A percentile compares a stretch with the other conserved stretches of the same genome.
phyloP scores from a whole-genome alignment of 2,797 vertebrate genomes.

The Phoxinus dragarum region DNA sequence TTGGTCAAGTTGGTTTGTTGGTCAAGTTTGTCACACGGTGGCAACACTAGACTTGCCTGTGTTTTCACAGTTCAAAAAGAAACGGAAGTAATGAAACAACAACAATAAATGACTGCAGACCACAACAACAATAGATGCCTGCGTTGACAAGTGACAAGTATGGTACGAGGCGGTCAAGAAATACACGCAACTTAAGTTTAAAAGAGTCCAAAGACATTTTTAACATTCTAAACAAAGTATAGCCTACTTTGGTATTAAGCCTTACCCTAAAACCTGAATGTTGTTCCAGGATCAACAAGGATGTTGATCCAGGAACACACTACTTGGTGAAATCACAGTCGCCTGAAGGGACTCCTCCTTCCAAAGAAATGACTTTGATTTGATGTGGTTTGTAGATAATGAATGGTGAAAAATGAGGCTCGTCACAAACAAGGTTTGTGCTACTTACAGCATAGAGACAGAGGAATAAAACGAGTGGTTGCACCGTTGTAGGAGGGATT shows the following conservation, averaged over 20 bases:
- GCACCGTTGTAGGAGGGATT: slow-evolving; percentile 2
- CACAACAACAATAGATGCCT: too few relatives aligned
- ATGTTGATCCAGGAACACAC: neutral
- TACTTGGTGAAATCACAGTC: neutral
- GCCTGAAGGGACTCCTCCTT: neutral
- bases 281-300: neutral
- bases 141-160: too few relatives aligned
- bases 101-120: too few relatives aligned
- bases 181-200: neutral
- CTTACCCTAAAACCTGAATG: neutral
- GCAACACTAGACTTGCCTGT: neutral
- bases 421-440: neutral
- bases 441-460: neutral
- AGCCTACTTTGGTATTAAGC: neutral
- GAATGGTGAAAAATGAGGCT: neutral
- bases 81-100: neutral
- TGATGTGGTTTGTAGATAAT: neutral
- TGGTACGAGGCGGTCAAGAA: too few relatives aligned
- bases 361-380: neutral
- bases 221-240: neutral
- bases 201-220: neutral
- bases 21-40: neutral
- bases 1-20: too few relatives aligned
- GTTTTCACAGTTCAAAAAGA: neutral
- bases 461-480: neutral